A percentile compares a stretch with the other conserved stretches of the same genome.
Evolutionary conservation across 2,797 vertebrate species (phyloP).

Genomic region (Synanceia verrucosa): DNA sequence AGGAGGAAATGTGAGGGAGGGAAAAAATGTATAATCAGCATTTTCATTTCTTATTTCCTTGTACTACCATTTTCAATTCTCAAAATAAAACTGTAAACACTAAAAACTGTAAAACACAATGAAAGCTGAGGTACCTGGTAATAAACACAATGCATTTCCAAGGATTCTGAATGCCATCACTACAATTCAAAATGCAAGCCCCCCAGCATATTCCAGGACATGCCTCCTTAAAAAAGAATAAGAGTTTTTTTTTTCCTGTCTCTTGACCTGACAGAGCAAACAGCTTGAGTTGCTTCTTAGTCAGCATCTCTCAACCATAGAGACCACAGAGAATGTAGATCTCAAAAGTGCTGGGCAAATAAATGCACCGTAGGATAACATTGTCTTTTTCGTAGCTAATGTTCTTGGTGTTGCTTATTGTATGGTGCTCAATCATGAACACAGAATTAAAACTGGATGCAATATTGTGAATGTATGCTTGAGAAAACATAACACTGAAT

Average conservation of each 20-base stretch:
- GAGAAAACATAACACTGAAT: slow-evolving; percentile 11
- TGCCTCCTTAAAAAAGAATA: background rate
- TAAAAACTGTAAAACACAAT: background rate
- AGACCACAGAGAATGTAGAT: slow-evolving; percentile 42
- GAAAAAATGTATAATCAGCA: background rate
- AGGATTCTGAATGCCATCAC: background rate
- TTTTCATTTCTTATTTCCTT: slow-evolving; percentile 29
- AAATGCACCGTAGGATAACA: background rate
- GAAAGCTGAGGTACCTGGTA: background rate
- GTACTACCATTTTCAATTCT: background rate
- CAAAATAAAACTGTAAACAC: background rate
- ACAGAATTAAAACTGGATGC: background rate
- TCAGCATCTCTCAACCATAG: slow-evolving; percentile 39
- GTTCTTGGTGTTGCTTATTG: background rate
- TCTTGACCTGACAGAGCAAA: background rate
- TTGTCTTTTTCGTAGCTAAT: background rate
- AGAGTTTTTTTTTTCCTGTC: background rate
- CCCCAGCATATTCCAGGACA: background rate
- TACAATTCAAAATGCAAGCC: background rate
- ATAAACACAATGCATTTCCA: background rate
- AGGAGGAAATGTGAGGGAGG: slow-evolving; percentile 7
- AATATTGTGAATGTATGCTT: background rate
- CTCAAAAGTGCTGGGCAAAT: slow-evolving; percentile 7
- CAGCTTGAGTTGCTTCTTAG: background rate
- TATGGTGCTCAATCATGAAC: background rate